These are phyloP conservation scores for Eubasilissa splendida DNA, from an alignment of 2,888 invertebrate species.

Conservation along the genomic window DNA sequence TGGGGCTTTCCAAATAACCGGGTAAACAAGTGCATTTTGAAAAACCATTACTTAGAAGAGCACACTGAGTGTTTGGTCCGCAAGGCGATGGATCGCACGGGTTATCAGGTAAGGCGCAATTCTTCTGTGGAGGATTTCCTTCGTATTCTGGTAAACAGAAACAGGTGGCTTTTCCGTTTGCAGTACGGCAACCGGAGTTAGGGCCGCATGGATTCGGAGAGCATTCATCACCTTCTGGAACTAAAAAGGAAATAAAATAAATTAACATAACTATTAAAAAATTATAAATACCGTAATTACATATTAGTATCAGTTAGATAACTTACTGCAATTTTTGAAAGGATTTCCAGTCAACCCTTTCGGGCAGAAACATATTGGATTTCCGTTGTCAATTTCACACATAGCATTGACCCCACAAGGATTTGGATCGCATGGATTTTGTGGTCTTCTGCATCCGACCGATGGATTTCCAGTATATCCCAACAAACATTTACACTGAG, in stretches of 20 bases:
- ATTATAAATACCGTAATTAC: not conserved
- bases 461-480: slow-evolving; percentile 87
- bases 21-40: slow-evolving; percentile 90
- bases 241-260: slow-evolving; percentile 65
- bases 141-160: slow-evolving; percentile 92
- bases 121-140: slow-evolving; percentile 84
- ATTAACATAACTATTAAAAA: not conserved
- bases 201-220: slow-evolving; percentile 87
- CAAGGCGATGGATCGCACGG: slow-evolving; percentile 91
- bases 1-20: slow-evolving; percentile 89
- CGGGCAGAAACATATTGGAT: slow-evolving; percentile 91
- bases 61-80: slow-evolving; percentile 90
- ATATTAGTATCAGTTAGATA: slow-evolving; percentile 53
- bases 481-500: slow-evolving; percentile 85
- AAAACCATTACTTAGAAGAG: slow-evolving; percentile 83
- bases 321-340: slow-evolving; percentile 91
- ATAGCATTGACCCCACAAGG: slow-evolving; percentile 91
- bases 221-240: slow-evolving; percentile 91
- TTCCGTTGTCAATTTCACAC: slow-evolving; percentile 88
- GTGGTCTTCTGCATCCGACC: slow-evolving; percentile 80
- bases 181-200: slow-evolving; percentile 86
- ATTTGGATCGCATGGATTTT: slow-evolving; percentile 86
- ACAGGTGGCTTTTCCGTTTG: slow-evolving; percentile 83
- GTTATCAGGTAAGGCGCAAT: slow-evolving; percentile 81
- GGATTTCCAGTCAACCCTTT: slow-evolving; percentile 93